Evolutionary conservation across 2,888 invertebrate genomes (phyloP), one percentile per base, ranked within the genome.

Genomic region (Microplitis manilae): DNA sequence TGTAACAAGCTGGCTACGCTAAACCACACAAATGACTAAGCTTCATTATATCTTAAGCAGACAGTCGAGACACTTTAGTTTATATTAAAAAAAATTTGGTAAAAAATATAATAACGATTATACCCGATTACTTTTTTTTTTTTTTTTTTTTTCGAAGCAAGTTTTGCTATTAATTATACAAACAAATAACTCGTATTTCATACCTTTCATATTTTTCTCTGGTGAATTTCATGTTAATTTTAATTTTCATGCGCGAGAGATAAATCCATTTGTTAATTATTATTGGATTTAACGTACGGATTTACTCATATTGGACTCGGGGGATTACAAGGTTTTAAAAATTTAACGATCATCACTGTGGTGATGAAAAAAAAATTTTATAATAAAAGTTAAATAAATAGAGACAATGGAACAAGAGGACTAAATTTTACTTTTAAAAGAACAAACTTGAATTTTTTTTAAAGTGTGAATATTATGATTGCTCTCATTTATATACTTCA

Each of bases 41-140:
- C 83, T 84, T 82, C 78, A 83, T 85, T 82, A 84, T 81, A 79
- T 73, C 77, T 50, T 13, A 72, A 71, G 65, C 68, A 9, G 15
- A 41, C 9, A 65, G 38, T 71, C 59, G 50, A 40, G 71, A 20
- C 15, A 8, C 20, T n/a, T n/a, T 41, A 7, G 17, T 72, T 15
- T 38, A 7, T 13, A 7, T 8, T 64, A 15, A 68, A 68, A 17
- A 17, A 40, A 15, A 41, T 41, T 1, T 17, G 17, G 5, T 13
- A 20, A 65, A 65, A 65, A 38, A 65, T 38, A 30, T 8, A 64
- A 41, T 40, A 15, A 68, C 20, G 40, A 17, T 17, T 17, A 13
- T 9, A 9, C 1, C 17, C 5, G 15, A 40, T 40, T 1, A 9
- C 40, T 17, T 8, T 50, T 50, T 20, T 20, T 20, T 30, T 30